phyloP scores from a whole-genome alignment of 2,888 invertebrate genomes.

The Linnaemya tessellans region DNA sequence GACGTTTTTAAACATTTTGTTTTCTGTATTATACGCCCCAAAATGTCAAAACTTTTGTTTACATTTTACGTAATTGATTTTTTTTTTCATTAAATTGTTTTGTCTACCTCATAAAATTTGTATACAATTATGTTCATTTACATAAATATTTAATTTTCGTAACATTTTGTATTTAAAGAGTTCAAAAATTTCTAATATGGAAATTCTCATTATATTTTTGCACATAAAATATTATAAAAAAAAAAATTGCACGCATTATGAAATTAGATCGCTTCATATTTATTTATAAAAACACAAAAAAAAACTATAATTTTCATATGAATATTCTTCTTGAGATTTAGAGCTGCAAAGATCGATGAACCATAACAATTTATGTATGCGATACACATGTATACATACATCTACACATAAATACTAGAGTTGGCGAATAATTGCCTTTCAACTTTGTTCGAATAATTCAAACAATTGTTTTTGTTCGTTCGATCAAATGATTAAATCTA shows the following conservation, averaged over 20 bases:
- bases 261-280: constrained; percentile 66
- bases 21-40: constrained; percentile 62
- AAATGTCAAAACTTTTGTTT: constrained; percentile 66
- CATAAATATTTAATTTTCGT: background rate
- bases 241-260: constrained; percentile 64
- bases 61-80: constrained; percentile 60
- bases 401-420: too few relatives aligned
- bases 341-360: constrained; percentile 61
- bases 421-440: too few relatives aligned
- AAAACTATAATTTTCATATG: constrained; percentile 6
- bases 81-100: constrained; percentile 33
- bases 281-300: constrained; percentile 56
- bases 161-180: background rate
- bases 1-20: background rate
- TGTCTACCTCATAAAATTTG: constrained; percentile 38
- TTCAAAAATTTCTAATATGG: background rate
- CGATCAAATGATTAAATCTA: too few relatives aligned
- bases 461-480: too few relatives aligned
- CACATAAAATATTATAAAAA: constrained; percentile 21
- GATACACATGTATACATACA: too few relatives aligned
- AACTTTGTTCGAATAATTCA: too few relatives aligned
- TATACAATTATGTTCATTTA: constrained; percentile 20
- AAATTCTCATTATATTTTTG: constrained; percentile 6
- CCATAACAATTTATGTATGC: constrained; percentile 58
- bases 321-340: constrained; percentile 21